Evolutionary conservation across 2,113 vertebrate species (phyloP).

Genomic region (Ursus arctos): DNA sequence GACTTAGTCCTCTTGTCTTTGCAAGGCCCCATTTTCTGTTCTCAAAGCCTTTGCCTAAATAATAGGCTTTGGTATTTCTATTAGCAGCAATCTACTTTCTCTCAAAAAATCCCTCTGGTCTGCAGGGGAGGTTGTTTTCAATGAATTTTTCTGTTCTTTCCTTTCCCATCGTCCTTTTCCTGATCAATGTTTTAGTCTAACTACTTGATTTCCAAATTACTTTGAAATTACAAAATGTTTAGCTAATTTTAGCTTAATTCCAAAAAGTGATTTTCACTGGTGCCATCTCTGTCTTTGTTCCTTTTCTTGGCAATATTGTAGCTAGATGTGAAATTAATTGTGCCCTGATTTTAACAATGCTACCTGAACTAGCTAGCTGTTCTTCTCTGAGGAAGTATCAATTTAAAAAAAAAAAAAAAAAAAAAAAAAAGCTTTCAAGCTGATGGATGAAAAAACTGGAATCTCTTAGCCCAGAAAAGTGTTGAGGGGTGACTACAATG

Average conservation of each 20-base stretch:
- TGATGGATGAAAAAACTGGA: conserved; percentile 66
- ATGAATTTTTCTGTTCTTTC: conserved; percentile 56
- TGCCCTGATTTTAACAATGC: conserved; percentile 65
- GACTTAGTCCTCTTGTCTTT: neutral
- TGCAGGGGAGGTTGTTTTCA: neutral
- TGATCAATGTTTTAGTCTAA: conserved; percentile 76
- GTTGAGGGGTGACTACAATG: conserved; percentile 55
- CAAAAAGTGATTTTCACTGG: conserved; percentile 62
- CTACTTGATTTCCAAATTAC: conserved; percentile 80
- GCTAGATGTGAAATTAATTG: conserved; percentile 72
- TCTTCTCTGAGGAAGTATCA: conserved; percentile 71
- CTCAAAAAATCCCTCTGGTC: conserved; percentile 37
- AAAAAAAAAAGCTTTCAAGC: conserved; percentile 33
- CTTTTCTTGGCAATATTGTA: conserved; percentile 49
- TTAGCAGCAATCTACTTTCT: neutral
- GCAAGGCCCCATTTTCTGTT: neutral
- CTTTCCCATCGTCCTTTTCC: conserved; percentile 5
- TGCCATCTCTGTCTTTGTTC: conserved; percentile 63
- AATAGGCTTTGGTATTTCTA: neutral
- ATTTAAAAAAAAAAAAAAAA: conserved; percentile 11
- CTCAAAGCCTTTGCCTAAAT: neutral
- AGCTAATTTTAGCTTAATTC: conserved; percentile 80
- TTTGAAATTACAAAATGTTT: conserved; percentile 77
- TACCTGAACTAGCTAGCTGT: conserved; percentile 63
- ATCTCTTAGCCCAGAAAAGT: conserved; percentile 60